Evolutionary conservation across 2,797 vertebrate species (phyloP), one percentile per base, ranked within the genome.

Genomic region (Hyperoplus immaculatus): DNA sequence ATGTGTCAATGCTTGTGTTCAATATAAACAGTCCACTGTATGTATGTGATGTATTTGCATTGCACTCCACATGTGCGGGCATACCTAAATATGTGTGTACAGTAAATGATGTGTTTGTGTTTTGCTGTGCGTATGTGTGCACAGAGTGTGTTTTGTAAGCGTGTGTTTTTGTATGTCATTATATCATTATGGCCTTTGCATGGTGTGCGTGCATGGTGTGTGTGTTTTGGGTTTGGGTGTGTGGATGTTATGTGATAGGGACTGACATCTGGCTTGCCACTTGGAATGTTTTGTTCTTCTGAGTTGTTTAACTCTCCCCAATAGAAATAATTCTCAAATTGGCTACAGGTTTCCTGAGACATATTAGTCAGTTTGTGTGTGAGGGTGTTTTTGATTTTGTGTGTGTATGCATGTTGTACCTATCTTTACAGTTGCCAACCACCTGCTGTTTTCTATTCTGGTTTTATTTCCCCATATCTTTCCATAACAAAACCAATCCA

Each of bases 181-280:
- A 56, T 59, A 53, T 38, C 12, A 14, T 55, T 36, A 41, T 45
- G 38, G 12, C n/a, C 41, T 68, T 38, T 51, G 49, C 60, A n/a
- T 47, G 18, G 1, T 36, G 43, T 70, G 51, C 1, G 6, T 21
- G 43, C 29, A 29, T 29, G 11, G 21, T 53, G 38, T 55, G 45
- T 85, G 68, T 75, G 49, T 57, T 57, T 58, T 38, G 49, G 47
- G n/a, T 77, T 11, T 70, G 55, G 8, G 15, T 73, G 56, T 65
- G 61, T 72, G 36, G 21, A 21, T 68, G 46, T 78, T 47, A 57
- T 69, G 15, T 80, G 60, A 83, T 69, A 38, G 58, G 63, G 15
- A 67, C 65, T 82, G 79, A 84, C 69, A 66, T 83, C 61, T 86
- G 73, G 54, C 38, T 56, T 12, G 3, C 61, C 38, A 46, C 53